Conservation (phyloP, 2,113 vertebrate genomes). For the Caloenas nicobarica region DNA sequence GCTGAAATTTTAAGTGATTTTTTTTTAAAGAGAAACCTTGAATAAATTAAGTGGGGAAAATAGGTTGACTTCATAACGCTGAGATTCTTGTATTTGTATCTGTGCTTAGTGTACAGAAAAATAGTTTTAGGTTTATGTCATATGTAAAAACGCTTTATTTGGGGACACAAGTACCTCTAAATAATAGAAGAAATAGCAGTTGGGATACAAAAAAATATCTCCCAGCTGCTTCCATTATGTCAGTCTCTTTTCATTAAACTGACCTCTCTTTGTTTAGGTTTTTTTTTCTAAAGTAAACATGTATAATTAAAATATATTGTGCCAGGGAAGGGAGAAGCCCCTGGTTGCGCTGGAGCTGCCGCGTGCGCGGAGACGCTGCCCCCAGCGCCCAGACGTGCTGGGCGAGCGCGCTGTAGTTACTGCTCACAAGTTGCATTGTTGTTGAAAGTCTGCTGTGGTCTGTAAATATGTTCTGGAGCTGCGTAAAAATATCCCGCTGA, state of each 20-base stretch:
- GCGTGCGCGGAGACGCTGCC: constrained; percentile 43
- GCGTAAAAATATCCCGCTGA: constrained; percentile 74
- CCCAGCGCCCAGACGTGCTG: constrained; percentile 62
- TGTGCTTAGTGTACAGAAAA: neutral
- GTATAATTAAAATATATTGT: neutral
- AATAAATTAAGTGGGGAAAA: neutral
- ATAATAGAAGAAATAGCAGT: neutral
- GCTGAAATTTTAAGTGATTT: constrained; percentile 25
- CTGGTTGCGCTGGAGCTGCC: too few relatives aligned
- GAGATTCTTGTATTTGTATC: neutral
- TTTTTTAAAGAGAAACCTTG: neutral
- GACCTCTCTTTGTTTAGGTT: neutral
- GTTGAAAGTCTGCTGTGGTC: constrained; percentile 50
- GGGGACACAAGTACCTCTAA: neutral
- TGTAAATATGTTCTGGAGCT: constrained; percentile 69
- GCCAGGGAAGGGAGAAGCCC: neutral
- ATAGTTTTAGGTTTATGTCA: neutral
- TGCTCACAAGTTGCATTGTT: constrained; percentile 47
- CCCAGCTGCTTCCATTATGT: constrained; percentile 2
- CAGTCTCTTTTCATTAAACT: neutral
- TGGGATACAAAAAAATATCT: neutral
- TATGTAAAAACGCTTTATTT: neutral
- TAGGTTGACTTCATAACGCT: neutral
- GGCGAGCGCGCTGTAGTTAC: constrained; percentile 29
- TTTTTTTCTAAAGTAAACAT: neutral